Evolutionary conservation across 1,140 invertebrate species (phyloP).

Genomic region (Scaptomyza graminum): DNA sequence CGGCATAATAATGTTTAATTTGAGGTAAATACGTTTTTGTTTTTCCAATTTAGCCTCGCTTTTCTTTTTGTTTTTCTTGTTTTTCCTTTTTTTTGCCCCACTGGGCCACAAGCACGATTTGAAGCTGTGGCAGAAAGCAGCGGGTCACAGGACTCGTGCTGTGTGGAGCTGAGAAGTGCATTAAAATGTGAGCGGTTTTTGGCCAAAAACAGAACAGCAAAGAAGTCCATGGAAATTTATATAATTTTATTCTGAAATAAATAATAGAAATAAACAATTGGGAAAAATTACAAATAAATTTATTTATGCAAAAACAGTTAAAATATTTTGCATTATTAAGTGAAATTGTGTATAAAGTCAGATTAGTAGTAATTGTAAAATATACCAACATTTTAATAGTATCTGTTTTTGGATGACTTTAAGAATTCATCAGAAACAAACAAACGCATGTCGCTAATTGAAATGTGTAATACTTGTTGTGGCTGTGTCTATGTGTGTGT

Average conservation of each 20-base stretch:
- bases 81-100: constrained; percentile 38
- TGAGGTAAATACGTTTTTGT: constrained; percentile 81
- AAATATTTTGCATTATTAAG: background rate
- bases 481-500: background rate
- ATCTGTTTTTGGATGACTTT: constrained; percentile 24
- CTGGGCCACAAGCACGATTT: constrained; percentile 40
- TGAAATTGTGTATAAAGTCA: no score
- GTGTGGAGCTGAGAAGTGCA: constrained; percentile 55
- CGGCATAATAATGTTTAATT: constrained; percentile 82
- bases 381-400: constrained; percentile 9
- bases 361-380: no score
- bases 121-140: constrained; percentile 5
- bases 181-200: constrained; percentile 50
- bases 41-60: constrained; percentile 46
- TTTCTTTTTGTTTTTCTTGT: constrained; percentile 3
- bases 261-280: background rate
- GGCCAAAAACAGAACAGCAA: background rate
- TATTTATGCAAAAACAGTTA: no score
- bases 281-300: no score
- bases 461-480: constrained; percentile 68
- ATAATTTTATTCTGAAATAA: constrained; percentile 33
- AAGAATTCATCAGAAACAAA: constrained; percentile 21
- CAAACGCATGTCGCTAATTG: constrained; percentile 61
- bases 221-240: constrained; percentile 28
- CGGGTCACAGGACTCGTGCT: constrained; percentile 8